These are phyloP conservation scores for Bugulina stolonifera DNA, from an alignment of 2,888 invertebrate genomes.

Conservation along the genomic window DNA sequence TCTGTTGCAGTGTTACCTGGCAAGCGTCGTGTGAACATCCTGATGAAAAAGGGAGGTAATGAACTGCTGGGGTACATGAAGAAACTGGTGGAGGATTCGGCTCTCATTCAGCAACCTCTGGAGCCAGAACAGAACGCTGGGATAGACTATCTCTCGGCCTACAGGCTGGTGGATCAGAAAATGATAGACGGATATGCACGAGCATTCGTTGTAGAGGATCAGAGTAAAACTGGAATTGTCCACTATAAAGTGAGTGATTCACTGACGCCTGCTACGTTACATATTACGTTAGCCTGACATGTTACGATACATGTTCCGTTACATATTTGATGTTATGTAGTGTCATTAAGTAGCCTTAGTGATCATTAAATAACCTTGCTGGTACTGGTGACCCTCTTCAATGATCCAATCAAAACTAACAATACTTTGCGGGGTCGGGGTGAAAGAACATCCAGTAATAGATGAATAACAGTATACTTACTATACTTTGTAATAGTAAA, in stretches of 20 bases:
- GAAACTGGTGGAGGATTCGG: constrained; percentile 42
- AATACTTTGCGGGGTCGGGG: too few species aligned
- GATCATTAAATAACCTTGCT: too few species aligned
- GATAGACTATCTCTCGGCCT: constrained; percentile 42
- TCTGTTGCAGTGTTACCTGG: constrained; percentile 44
- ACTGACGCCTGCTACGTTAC: too few species aligned
- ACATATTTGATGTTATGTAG: too few species aligned
- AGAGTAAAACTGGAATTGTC: constrained; percentile 46
- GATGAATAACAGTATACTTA: too few species aligned
- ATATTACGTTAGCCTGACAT: too few species aligned
- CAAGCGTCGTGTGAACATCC: constrained; percentile 43
- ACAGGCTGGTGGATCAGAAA: constrained; percentile 45
- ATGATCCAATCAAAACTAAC: too few species aligned
- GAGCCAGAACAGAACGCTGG: constrained; percentile 37
- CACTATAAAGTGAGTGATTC: constrained; percentile 38
- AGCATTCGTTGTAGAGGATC: constrained; percentile 51
- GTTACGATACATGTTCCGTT: too few species aligned
- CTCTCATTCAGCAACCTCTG: constrained; percentile 36
- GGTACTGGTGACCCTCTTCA: too few species aligned
- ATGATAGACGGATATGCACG: constrained; percentile 47
- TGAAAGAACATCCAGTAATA: too few species aligned
- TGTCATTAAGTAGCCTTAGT: too few species aligned
- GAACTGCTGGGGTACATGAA: constrained; percentile 46
- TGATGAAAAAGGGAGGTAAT: constrained; percentile 47
- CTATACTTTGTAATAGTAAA: too few species aligned